phyloP scores from a whole-genome alignment of 2,797 vertebrate genomes.

The Gymnoscopelus braueri region DNA sequence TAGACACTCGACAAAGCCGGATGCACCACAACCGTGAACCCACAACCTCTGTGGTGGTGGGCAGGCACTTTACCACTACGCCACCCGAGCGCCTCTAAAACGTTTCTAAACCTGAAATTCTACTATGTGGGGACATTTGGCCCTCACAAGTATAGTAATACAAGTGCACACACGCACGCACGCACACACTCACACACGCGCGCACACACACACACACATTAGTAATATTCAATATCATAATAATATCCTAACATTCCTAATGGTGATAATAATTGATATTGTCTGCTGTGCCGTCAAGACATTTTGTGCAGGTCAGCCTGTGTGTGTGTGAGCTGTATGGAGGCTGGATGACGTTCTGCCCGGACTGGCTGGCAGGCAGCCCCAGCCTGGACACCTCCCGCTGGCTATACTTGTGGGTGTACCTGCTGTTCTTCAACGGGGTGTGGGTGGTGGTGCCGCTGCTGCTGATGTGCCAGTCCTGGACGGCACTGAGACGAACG shows the following conservation, averaged over 20 bases:
- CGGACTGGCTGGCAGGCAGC: conserved; percentile 81
- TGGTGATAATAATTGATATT: background rate
- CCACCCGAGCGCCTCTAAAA: too few species aligned
- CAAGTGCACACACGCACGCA: background rate
- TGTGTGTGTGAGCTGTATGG: conserved; percentile 82
- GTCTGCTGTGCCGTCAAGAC: conserved; percentile 59
- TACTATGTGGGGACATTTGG: too few species aligned
- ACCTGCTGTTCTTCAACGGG: conserved; percentile 83
- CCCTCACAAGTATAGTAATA: too few species aligned
- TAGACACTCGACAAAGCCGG: too few species aligned
- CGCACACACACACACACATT: background rate
- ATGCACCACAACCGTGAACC: too few species aligned
- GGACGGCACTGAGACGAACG: conserved; percentile 69
- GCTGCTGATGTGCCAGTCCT: conserved; percentile 84
- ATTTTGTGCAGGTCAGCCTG: conserved; percentile 83
- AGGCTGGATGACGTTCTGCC: conserved; percentile 83
- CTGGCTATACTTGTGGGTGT: conserved; percentile 85
- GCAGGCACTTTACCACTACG: too few species aligned
- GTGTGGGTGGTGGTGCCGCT: conserved; percentile 78
- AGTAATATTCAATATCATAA: too few species aligned
- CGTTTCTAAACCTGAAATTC: too few species aligned
- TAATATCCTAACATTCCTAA: background rate
- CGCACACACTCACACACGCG: background rate
- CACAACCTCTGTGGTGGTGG: too few species aligned
- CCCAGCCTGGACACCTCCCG: conserved; percentile 78